These are phyloP conservation scores for Alligator sinensis DNA, from an alignment of 2,113 vertebrate species.

Conservation along the genomic window DNA sequence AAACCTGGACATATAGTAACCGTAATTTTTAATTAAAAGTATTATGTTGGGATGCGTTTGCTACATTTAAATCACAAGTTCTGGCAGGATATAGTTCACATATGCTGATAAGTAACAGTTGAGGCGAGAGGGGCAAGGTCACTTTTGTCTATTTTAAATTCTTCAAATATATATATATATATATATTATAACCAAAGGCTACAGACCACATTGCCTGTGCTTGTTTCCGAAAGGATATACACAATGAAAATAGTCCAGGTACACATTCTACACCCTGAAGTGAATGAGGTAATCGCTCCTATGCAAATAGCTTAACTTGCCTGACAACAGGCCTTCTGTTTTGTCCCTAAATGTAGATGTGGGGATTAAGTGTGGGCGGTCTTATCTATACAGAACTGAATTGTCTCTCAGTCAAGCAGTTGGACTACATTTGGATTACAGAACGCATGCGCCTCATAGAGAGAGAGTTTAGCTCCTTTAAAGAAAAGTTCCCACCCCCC, in stretches of 20 bases:
- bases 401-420: conserved; percentile 23
- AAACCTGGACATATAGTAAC: too few species aligned
- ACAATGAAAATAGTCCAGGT: neutral
- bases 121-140: neutral
- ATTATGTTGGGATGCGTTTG: neutral
- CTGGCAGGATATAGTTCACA: neutral
- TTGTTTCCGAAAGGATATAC: accelerated
- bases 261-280: neutral
- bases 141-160: neutral
- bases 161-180: neutral
- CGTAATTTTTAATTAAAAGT: neutral
- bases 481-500: neutral
- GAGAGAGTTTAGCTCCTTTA: conserved; percentile 5
- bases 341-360: neutral
- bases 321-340: neutral
- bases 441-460: neutral
- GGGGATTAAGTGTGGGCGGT: conserved; percentile 2
- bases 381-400: neutral
- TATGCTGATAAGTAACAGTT: neutral
- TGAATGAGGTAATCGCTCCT: neutral
- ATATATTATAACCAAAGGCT: neutral
- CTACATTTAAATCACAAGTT: neutral
- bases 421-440: neutral
- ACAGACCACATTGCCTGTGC: accelerated
- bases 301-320: neutral